phyloP scores from a whole-genome alignment of 2,113 vertebrate species.

The Tauraco erythrolophus region DNA sequence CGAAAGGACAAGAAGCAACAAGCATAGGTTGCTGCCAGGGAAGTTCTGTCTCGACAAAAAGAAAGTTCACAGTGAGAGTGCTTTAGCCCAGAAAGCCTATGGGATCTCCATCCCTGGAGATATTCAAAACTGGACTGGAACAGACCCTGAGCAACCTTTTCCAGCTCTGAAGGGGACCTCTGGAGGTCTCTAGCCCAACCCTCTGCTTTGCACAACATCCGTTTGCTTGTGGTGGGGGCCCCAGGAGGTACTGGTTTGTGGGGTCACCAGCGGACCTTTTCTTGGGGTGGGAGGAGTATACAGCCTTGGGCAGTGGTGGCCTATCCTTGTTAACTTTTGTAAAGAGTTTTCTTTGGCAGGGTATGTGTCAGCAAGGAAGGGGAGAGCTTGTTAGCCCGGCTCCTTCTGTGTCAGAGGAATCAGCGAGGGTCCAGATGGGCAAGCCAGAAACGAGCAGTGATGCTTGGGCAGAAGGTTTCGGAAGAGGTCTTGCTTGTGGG shows the following conservation, averaged over 20 bases:
- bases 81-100: neutral
- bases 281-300: neutral
- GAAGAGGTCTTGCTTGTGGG: neutral
- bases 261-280: neutral
- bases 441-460: neutral
- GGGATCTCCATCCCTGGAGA: neutral
- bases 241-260: neutral
- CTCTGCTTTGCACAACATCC: neutral
- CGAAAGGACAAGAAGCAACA: neutral
- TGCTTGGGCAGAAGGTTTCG: neutral
- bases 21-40: neutral
- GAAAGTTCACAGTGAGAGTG: neutral
- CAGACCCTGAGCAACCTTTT: neutral
- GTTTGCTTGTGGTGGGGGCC: neutral
- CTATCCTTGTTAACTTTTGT: neutral
- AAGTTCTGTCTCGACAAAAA: neutral
- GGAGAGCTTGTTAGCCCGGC: neutral
- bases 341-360: neutral
- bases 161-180: neutral
- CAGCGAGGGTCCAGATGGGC: neutral
- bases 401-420: neutral
- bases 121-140: neutral
- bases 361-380: neutral
- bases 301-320: neutral
- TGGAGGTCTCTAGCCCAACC: neutral